Percentiles rank a stretch among this genome's conserved stretches.
Conservation (phyloP, 1,140 invertebrate species). For the Pachypeltis micranthus region DNA sequence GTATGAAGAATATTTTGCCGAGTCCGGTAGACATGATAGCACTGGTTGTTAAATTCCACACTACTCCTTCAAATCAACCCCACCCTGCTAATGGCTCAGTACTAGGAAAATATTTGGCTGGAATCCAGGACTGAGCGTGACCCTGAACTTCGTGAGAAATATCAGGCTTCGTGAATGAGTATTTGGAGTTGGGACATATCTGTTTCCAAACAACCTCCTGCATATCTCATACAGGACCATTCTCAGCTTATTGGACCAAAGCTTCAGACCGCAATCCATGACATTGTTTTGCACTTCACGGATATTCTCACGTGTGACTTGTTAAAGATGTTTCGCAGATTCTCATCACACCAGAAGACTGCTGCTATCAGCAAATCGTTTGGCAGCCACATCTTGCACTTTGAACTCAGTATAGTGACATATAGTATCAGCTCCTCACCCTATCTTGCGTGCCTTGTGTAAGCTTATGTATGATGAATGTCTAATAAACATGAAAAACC, state of each 20-base stretch:
- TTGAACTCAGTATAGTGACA: constrained; percentile 30
- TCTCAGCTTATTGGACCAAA: constrained; percentile 33
- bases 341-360: too few relatives aligned
- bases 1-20: background rate
- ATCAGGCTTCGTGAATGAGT: background rate
- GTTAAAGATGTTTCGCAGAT: constrained; percentile 35
- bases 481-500: constrained; percentile 17
- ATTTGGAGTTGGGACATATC: background rate
- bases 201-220: background rate
- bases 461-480: constrained; percentile 29
- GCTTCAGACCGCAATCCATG: constrained; percentile 35
- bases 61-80: background rate
- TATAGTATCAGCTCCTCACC: too few relatives aligned
- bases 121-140: background rate
- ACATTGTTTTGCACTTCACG: constrained; percentile 33
- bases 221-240: constrained; percentile 28
- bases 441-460: constrained; percentile 28
- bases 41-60: background rate
- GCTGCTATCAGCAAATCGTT: too few relatives aligned
- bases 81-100: background rate
- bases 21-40: background rate
- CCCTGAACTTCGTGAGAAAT: too few relatives aligned
- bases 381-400: constrained; percentile 23
- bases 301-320: constrained; percentile 35
- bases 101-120: background rate